Base-by-base conservation (phyloP, 2,113 vertebrate species). In the Rhadina sibilatrix region DNA sequence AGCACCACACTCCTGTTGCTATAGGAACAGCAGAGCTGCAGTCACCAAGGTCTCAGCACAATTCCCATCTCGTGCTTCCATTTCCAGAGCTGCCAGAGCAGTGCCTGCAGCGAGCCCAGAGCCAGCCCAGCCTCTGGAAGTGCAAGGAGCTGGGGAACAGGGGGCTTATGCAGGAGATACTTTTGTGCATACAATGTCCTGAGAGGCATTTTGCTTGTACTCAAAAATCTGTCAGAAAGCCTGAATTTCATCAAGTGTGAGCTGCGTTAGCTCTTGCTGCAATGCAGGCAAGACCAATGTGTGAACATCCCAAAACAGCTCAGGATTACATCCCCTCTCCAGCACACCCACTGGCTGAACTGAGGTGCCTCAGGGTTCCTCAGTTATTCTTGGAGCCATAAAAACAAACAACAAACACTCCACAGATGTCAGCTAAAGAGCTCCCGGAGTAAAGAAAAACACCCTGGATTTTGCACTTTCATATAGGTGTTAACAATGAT, bases 11-110 rank as follows among this genome's bases (percentile, higher is more conserved):
- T 80, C 61, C 52, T 92, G 98, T 98, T 98, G 97, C 97, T 96
- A 97, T 97, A 95, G 98, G 95, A 97, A 98, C 94, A 83, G 19
- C 7, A 37, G 95, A 66, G 79, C 90, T 87, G 52, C 92, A 94
- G 63, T 50, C 97, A 86, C 93, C 87, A 28, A 93, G 91, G 95
- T 66, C 94, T 96, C 69, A 13, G 85, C 44, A 91, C 76, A 89
- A 76, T 87, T 93, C 85, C 59, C 85, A 40, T 63, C 69, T 53
- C 61, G 8, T 11, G 80, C 94, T 63, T 35, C 93, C 86, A 78
- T 46, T 53, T 53, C 15, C 80, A 82, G 75, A 44, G 30, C 28
- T 57, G 76, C 86, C 76, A 57, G 40, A 72, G 65, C 84, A 76
- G 52, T 1, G 3, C 64, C 90, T 66, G 60, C 42, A 81, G 83